These are phyloP conservation scores for Synanthedon myopaeformis DNA, from an alignment of 2,888 invertebrate genomes.

Conservation along the genomic window DNA sequence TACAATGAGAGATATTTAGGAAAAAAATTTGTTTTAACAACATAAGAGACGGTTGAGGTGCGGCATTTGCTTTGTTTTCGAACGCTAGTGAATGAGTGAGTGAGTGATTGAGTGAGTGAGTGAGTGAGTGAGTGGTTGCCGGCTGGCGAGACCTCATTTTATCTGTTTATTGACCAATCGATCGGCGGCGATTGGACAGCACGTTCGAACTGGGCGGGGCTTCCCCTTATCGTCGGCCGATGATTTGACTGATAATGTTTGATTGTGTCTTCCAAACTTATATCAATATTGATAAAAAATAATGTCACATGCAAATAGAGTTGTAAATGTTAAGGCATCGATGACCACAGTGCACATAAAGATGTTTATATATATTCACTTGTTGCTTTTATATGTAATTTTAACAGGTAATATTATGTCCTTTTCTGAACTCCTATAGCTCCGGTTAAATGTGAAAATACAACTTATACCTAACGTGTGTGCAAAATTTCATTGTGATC, in stretches of 20 bases:
- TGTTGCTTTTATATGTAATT: no score
- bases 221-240: constrained; percentile 34
- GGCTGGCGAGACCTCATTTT: constrained; percentile 24
- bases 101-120: neutral
- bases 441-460: no score
- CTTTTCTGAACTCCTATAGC: no score
- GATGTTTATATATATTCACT: no score
- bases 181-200: constrained; percentile 57
- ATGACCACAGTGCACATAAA: no score
- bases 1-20: neutral
- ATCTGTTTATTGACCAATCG: constrained; percentile 43
- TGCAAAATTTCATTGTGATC: no score
- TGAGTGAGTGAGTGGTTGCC: neutral
- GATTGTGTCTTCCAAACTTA: constrained; percentile 26
- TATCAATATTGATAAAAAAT: constrained; percentile 6
- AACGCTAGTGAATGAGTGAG: neutral
- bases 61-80: neutral
- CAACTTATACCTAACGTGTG: no score
- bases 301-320: neutral
- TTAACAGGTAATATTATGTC: no score
- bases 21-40: neutral
- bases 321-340: neutral
- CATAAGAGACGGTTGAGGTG: neutral
- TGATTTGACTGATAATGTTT: constrained; percentile 32
- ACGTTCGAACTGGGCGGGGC: constrained; percentile 42